phyloP scores from a whole-genome alignment of 2,113 vertebrate genomes.

The Colossoma macropomum region DNA sequence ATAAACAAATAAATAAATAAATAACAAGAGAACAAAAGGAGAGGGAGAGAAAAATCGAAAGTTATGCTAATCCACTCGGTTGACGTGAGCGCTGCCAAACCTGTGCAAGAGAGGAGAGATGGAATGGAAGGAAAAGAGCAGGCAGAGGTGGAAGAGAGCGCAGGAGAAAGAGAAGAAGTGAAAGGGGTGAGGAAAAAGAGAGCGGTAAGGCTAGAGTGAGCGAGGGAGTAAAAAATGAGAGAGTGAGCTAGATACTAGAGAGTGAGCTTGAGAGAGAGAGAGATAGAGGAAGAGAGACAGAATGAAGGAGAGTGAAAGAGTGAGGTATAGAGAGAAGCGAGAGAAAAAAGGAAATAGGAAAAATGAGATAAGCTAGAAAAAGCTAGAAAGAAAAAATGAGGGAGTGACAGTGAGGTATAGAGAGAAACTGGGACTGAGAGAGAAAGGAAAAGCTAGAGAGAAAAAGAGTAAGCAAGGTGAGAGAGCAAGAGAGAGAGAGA shows the following conservation, averaged over 20 bases:
- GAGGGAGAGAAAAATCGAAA: slow-evolving; percentile 2
- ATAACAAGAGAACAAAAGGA: slow-evolving; percentile 31
- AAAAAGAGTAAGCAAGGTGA: slow-evolving; percentile 23
- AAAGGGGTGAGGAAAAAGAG: not conserved
- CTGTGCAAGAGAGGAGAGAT: slow-evolving; percentile 1
- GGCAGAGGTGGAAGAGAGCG: slow-evolving; percentile 49
- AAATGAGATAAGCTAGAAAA: not conserved
- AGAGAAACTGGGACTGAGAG: not conserved
- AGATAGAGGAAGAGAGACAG: no score
- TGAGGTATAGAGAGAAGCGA: no score
- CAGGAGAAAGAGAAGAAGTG: slow-evolving; percentile 61
- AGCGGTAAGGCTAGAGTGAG: slow-evolving; percentile 10
- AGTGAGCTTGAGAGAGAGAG: no score
- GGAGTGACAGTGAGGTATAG: not conserved
- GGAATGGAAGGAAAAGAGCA: slow-evolving; percentile 18
- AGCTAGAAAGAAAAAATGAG: not conserved
- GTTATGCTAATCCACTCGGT: slow-evolving; percentile 31
- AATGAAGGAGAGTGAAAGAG: no score
- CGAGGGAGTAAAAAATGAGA: not conserved
- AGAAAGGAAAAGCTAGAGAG: not conserved
- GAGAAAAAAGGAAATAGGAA: not conserved
- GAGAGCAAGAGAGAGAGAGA: not conserved
- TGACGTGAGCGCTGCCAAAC: slow-evolving; percentile 27
- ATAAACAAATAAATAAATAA: slow-evolving; percentile 46
- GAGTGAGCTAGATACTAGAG: no score